phyloP scores from a whole-genome alignment of 2,888 invertebrate genomes.

The Troides aeacus region DNA sequence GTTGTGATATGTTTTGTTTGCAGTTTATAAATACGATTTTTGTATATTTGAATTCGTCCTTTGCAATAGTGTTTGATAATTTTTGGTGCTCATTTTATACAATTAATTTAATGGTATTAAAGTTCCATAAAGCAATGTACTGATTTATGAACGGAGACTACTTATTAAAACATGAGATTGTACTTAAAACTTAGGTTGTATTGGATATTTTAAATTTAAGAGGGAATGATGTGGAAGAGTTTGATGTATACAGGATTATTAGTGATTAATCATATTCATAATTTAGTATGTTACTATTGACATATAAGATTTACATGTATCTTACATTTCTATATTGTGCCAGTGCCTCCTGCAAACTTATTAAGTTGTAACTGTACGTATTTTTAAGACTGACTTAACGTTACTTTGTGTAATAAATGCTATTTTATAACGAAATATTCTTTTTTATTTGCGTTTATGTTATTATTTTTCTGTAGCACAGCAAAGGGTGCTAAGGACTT shows the following conservation, averaged over 20 bases:
- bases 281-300: slow-evolving; percentile 38
- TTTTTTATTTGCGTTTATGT: not conserved
- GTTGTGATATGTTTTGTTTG: slow-evolving; percentile 41
- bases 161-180: slow-evolving; percentile 17
- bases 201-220: slow-evolving; percentile 22
- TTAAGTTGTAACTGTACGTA: slow-evolving; percentile 61
- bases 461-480: too few species aligned
- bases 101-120: slow-evolving; percentile 29
- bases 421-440: slow-evolving; percentile 21
- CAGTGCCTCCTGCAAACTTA: slow-evolving; percentile 69
- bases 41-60: slow-evolving; percentile 9
- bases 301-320: slow-evolving; percentile 36
- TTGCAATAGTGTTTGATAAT: slow-evolving; percentile 31
- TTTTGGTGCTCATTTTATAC: slow-evolving; percentile 35
- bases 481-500: too few species aligned
- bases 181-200: slow-evolving; percentile 26
- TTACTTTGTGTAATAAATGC: slow-evolving; percentile 44
- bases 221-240: slow-evolving; percentile 36
- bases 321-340: slow-evolving; percentile 54
- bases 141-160: slow-evolving; percentile 16
- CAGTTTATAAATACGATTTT: slow-evolving; percentile 28
- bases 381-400: slow-evolving; percentile 75
- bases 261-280: slow-evolving; percentile 33
- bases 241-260: slow-evolving; percentile 49
- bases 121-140: slow-evolving; percentile 27